Base-by-base conservation (phyloP, 2,113 vertebrate genomes). In the Aphyosemion australe region DNA sequence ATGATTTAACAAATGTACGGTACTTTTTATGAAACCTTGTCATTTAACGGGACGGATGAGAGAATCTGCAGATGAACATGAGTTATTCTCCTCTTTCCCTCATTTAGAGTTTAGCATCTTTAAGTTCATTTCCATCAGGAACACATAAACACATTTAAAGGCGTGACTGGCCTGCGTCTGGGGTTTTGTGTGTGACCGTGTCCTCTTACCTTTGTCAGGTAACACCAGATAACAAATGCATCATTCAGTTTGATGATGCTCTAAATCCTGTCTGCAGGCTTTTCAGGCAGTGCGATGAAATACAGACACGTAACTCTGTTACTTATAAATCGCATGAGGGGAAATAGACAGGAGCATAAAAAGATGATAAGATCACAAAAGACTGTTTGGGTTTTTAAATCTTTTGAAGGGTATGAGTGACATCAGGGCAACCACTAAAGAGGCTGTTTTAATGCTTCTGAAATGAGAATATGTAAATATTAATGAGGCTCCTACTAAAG, bases 401-500 rank as follows among this genome's bases (percentile, higher is more conserved):
- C 74, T 74, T 56, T 66, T 64, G 37, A 83, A 48, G 57, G 57
- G 53, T 74, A 69, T 75, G 50, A 82, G 47, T 61, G 76, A 79
- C 74, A 78, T 60, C 14, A 8, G 41, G 64, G 46, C 18, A 21
- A 66, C 72, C 51, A 65, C 41, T 2, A 61, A 32, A 34, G 8
- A 46, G 14, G 39, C 61, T 31, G 26, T 56, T 46, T 73, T 81
- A 73, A 76, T 73, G 63, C 61, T 74, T 84, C 68, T 72, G 48
- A 81, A 76, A 84, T 79, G 65, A 87, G 53, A 42, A 46, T 42
- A 56, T 62, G 71, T 72, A 78, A 87, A 88, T 86, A 78, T 85
- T 80, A 84, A 82, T 68, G 59, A 49, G 61, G 18, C 50, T 74
- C 52, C 57, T 10, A 45, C 32, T 54, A 74, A 69, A 66, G 58